Base-by-base conservation (phyloP, 2,113 vertebrate genomes). In the Girardinichthys multiradiatus region DNA sequence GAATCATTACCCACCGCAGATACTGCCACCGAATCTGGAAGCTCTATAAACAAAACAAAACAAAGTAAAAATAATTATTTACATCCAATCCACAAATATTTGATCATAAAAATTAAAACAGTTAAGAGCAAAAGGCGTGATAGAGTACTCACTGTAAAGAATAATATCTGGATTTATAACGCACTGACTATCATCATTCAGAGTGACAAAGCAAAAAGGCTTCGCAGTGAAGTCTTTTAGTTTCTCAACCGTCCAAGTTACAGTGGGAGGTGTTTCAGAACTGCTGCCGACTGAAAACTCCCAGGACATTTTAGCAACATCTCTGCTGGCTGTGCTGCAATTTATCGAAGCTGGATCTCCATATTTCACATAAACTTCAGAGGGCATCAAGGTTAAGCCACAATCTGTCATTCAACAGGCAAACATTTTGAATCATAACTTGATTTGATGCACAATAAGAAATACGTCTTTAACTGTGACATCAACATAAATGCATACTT, bases 131-230 rank as follows among this genome's bases (percentile, higher is more conserved):
- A 1, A 60, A 7, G 21, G 42, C 37, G 4, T 15, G 0, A 29
- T 21, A n/a, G 70, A 60, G 21, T 57, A 92, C 90, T 89, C 57
- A 93, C 92, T 82, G 11, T 91, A 93, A 35, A 95, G 2, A 0
- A 0, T 59, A 79, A 93, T 8, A 27, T 0, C 0, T 45, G 72
- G 2, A 0, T 0, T 28, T 81, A 51, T 6, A 0, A 0, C 0
- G 74, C 82, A n/a, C 0, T 37, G 66, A 9, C 0, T 0, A 1
- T 1, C 0, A 11, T 27, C 4, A 1, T 0, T 0, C 4, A 2
- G 0, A 29, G 30, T 68, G 11, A 64, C 2, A 35, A 1, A 85
- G 63, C 91, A 92, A 0, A 0, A 0, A 12, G 83, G 42, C 1
- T 4, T 0, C 2, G 60, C 2, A 0, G 0, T 3, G 89, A 83